Evolutionary conservation across 2,888 invertebrate species (phyloP), one percentile per base, ranked within the genome.

Genomic region (Rambutsinella grinnellia): DNA sequence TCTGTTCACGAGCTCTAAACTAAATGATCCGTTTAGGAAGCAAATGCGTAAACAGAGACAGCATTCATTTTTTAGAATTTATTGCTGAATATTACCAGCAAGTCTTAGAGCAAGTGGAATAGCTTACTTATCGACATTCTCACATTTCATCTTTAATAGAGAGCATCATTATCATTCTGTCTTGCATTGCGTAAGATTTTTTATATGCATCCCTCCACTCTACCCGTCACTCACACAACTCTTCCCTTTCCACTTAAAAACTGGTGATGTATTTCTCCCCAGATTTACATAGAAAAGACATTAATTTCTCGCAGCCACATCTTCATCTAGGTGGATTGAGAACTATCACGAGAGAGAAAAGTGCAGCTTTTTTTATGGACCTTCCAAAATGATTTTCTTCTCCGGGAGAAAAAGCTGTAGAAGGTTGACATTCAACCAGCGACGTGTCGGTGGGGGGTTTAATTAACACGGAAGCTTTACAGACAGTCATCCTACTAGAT

Each of bases 211-310:
- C 2, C 36, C 57, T 24, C 10, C 26, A 2, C 53, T 53, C 2
- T 53, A 10, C 26, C 15, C n/a, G 23, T 53, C 19, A 19, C 19
- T 53, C 10, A 3, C 6, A 21, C 21, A 53, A 2, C 23, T 10
- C 23, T 36, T 44, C 46, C 58, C 36, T 60, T 69, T 69, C 61
- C 61, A 61, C 69, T 69, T 69, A 69, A 69, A 69, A 53, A 28
- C 28, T 27, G 53, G 23, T 69, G 61, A 69, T 69, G 61, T 60
- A 69, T 69, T 69, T 69, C 61, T 69, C 36, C 58, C 58, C 62
- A 60, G 54, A 76, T 76, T 76, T 69, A 68, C 76, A 76, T 76
- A 76, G 63, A 69, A 69, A 76, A 63, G 62, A 69, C 76, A 76
- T 76, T 76, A 76, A 76, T 76, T 76, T 72, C 47, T 72, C 54